Base-by-base conservation (phyloP, 1,140 invertebrate genomes). In the Agrilus planipennis region DNA sequence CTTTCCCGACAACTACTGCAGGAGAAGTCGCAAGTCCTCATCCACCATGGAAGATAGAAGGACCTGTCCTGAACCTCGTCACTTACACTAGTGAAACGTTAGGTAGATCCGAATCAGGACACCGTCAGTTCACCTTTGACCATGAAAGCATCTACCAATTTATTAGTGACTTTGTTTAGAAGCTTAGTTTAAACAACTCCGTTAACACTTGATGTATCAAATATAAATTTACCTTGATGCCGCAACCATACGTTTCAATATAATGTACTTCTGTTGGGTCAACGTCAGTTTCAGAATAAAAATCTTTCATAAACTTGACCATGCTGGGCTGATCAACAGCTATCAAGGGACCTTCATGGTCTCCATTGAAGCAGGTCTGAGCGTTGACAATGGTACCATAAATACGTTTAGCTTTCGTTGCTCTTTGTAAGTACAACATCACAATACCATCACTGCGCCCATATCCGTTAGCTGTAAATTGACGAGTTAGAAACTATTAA, bases 371-470 rank as follows among this genome's bases (percentile, higher is more conserved):
- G 51, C 77, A 76, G 12, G 67, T 70, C 42, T 71, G 71, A 2
- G 72, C 65, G 47, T 77, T 70, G 12, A 80, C 51, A 21, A 82
- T 55, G 14, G 65, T 69, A 4, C 73, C 74, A 52, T 90, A 90
- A 2, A 81, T 65, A 35, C 89, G 66, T 53, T 77, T 81, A 0
- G 90, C 84, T 53, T 81, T 67, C 41, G 79, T 76, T 2, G 77
- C 73, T 54, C 83, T 84, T 63, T 95, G 91, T 5, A 97, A 59
- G 47, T 82, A 82, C 22, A 90, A 62, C 0, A 81, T 77, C 5
- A 75, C 75, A n/a, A 93, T 70, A 1, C 87, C 80, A 64, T 87
- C 82, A 9, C 79, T 76, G 11, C 83, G 68, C 1, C 72, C 76
- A 52, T 86, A 87, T 1, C 84, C 84, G 45, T 76, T 75, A 1